Evolutionary conservation across 2,113 vertebrate species (phyloP).

Genomic region (Saccopteryx leptura): DNA sequence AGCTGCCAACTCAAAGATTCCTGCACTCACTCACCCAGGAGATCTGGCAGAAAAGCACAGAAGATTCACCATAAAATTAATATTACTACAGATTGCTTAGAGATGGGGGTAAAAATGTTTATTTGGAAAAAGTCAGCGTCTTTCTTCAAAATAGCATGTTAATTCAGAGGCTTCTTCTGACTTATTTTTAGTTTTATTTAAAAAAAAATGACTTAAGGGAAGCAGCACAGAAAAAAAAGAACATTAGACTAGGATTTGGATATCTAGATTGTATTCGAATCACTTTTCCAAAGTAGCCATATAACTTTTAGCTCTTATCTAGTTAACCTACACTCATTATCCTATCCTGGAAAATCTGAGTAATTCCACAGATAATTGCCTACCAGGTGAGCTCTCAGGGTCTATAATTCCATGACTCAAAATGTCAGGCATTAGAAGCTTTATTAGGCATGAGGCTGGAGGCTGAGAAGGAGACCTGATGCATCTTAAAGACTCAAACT

Average conservation of each 20-base stretch:
- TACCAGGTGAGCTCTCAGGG: not conserved
- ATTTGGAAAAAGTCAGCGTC: not conserved
- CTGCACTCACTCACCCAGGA: not conserved
- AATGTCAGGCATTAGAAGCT: not conserved
- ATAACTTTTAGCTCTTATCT: not conserved
- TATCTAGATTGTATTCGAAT: slow-evolving; percentile 13
- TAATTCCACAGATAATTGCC: not conserved
- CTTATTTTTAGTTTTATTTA: not conserved
- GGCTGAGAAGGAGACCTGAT: not conserved
- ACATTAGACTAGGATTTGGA: not conserved
- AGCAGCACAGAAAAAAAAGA: not conserved
- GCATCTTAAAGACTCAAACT: slow-evolving; percentile 37
- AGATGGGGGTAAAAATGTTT: not conserved
- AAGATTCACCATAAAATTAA: not conserved
- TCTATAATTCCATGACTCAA: not conserved
- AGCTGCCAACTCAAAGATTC: slow-evolving; percentile 26
- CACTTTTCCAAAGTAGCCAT: not conserved
- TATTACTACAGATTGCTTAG: not conserved
- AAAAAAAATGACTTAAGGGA: not conserved
- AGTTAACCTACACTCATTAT: not conserved
- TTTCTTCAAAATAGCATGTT: not conserved
- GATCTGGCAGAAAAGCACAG: not conserved
- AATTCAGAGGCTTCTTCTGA: not conserved
- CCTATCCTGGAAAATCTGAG: not conserved
- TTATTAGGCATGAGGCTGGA: slow-evolving; percentile 8